Evolutionary conservation across 2,797 vertebrate species (phyloP), one percentile per base, ranked within the genome.

Genomic region (Paguma larvata): DNA sequence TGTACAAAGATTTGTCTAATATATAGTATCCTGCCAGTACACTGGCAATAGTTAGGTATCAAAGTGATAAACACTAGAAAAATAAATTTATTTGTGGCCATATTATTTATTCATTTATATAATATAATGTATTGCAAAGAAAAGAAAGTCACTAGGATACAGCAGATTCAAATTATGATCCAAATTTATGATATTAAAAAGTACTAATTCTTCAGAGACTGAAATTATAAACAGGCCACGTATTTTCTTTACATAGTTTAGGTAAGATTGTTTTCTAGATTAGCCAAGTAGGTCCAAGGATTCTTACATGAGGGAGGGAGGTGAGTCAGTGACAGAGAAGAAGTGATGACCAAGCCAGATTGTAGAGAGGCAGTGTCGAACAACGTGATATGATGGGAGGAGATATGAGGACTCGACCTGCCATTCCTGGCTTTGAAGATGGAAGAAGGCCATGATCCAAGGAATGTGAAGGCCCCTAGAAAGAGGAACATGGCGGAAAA

Each of bases 21-120:
- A 87, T n/a, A 56, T 4, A 41, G 44, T 75, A 73, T 85, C 19
- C 10, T 77, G 7, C 27, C 48, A 78, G 16, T 56, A 79, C 9
- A 75, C 4, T 68, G 10, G 5, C 51, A 70, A 70, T 44, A 51
- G 23, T 38, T 91, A 77, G 2, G 11, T 95, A 80, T 80, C 48
- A 53, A 80, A 59, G 25, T 41, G 63, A 63, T 83, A 27, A 85
- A 85, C 6, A 38, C 2, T 63, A 67, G 19, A 46, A 51, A 89
- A 87, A 93, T 38, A 82, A 34, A 86, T n/a, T 84, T 46, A 51
- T 65, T 59, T 59, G 23, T 6, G 21, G 12, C 85, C 56, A 41
- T 67, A 62, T 67, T 85, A 65, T 85, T 82, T 92, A 25, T 83
- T 95, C 21, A 38, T 38, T 89, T 65, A 77, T 56, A n/a, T 85